Percentiles rank a stretch among this genome's conserved stretches.
Evolutionary conservation across 2,797 vertebrate genomes (phyloP).

Genomic region (Loris lydekkerianus): DNA sequence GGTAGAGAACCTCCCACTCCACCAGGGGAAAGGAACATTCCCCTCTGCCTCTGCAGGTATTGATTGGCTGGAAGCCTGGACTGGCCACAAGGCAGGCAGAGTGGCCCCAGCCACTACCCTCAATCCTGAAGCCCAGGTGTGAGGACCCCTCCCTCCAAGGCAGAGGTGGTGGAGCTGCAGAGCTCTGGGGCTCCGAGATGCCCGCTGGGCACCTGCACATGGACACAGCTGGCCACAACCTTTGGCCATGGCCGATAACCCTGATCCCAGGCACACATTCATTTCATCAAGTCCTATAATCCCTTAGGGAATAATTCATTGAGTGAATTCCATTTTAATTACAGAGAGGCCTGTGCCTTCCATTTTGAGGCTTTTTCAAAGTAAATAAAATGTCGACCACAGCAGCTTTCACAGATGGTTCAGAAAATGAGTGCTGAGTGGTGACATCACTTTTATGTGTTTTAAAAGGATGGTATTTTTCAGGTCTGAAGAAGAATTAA

Average conservation of each 20-base stretch:
- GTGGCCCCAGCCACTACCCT: accelerated
- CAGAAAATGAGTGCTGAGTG: background rate
- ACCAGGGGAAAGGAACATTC: background rate
- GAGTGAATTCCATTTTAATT: background rate
- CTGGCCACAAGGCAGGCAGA: background rate
- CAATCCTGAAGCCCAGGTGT: background rate
- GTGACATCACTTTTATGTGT: background rate
- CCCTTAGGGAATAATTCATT: too few relatives aligned
- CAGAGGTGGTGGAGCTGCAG: accelerated
- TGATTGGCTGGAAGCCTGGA: background rate
- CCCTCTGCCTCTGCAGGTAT: background rate
- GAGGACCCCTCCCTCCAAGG: background rate
- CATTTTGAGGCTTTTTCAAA: background rate
- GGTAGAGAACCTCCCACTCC: too few relatives aligned
- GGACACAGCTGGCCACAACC: accelerated
- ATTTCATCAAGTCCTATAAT: accelerated
- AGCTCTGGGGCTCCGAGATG: background rate
- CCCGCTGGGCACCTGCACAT: accelerated
- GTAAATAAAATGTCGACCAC: background rate
- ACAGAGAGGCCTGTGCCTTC: too few relatives aligned
- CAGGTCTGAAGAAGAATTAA: background rate
- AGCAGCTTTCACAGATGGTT: background rate
- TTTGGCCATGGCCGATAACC: accelerated
- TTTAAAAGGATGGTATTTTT: background rate
- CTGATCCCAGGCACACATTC: too few relatives aligned